These are phyloP conservation scores for Drosophila nannoptera DNA, from an alignment of 1,140 invertebrate species.

Conservation along the genomic window DNA sequence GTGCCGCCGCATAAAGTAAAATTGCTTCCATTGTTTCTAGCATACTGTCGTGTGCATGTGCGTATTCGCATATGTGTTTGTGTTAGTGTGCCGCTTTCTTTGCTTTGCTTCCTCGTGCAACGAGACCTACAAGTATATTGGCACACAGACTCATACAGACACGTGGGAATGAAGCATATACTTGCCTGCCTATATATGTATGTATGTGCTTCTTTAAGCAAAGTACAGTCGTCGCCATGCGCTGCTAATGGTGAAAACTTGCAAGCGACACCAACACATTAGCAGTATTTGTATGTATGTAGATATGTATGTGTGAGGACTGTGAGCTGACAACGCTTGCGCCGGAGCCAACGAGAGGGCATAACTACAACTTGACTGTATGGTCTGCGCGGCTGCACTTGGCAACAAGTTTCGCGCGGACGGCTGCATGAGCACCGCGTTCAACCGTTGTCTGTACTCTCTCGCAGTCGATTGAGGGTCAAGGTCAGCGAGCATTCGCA, in stretches of 20 bases:
- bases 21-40: slow-evolving; percentile 58
- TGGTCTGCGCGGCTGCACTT: slow-evolving; percentile 56
- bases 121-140: slow-evolving; percentile 35
- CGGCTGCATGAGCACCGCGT: slow-evolving; percentile 28
- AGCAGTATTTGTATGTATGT: slow-evolving; percentile 10
- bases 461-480: slow-evolving; percentile 66
- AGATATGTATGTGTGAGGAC: slow-evolving; percentile 5
- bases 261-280: slow-evolving; percentile 46
- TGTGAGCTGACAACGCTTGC: slow-evolving; percentile 18
- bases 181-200: slow-evolving; percentile 15
- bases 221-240: slow-evolving; percentile 63
- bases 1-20: slow-evolving; percentile 39
- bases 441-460: slow-evolving; percentile 25
- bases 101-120: slow-evolving; percentile 56
- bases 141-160: slow-evolving; percentile 24
- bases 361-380: slow-evolving; percentile 60
- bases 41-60: slow-evolving; percentile 12
- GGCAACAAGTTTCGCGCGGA: slow-evolving; percentile 61
- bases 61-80: background rate
- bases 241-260: slow-evolving; percentile 68
- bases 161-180: slow-evolving; percentile 33
- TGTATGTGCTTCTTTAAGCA: slow-evolving; percentile 32
- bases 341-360: slow-evolving; percentile 1
- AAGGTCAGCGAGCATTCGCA: slow-evolving; percentile 67
- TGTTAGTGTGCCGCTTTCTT: slow-evolving; percentile 49